Conservation (phyloP, 2,113 vertebrate species). For the Tor tambroides region DNA sequence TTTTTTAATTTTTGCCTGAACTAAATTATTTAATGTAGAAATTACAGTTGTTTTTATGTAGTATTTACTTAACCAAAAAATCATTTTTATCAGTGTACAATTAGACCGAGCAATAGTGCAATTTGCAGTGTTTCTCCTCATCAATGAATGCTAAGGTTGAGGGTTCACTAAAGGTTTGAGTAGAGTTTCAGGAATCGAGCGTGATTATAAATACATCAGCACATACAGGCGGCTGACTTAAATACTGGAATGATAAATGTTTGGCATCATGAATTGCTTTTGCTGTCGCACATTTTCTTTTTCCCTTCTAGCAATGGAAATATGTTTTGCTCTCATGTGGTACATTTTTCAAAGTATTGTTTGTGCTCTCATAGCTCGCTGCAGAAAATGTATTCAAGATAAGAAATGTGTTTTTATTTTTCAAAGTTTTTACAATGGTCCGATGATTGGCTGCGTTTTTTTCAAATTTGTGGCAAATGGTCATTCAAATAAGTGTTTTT, state of each 20-base stretch:
- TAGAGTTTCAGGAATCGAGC: not conserved
- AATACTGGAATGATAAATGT: constrained; percentile 27
- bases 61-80: too few relatives aligned
- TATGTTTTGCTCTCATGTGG: constrained; percentile 18
- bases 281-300: constrained; percentile 21
- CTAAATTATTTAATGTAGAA: too few relatives aligned
- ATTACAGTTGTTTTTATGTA: too few relatives aligned
- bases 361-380: not conserved
- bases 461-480: not conserved
- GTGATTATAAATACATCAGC: constrained; percentile 21
- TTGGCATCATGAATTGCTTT: constrained; percentile 16
- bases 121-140: not conserved
- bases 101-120: not conserved
- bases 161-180: not conserved
- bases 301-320: constrained; percentile 28
- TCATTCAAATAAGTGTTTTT: not conserved
- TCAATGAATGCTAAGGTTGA: not conserved
- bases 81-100: not conserved
- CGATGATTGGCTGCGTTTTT: not conserved
- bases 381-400: constrained; percentile 3
- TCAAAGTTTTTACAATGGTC: not conserved
- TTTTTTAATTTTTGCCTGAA: too few relatives aligned
- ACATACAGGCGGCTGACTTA: not conserved
- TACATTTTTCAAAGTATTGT: constrained; percentile 15
- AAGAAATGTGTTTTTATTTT: not conserved